Evolutionary conservation across 2,888 invertebrate genomes (phyloP).

Genomic region (Oscheius onirici): DNA sequence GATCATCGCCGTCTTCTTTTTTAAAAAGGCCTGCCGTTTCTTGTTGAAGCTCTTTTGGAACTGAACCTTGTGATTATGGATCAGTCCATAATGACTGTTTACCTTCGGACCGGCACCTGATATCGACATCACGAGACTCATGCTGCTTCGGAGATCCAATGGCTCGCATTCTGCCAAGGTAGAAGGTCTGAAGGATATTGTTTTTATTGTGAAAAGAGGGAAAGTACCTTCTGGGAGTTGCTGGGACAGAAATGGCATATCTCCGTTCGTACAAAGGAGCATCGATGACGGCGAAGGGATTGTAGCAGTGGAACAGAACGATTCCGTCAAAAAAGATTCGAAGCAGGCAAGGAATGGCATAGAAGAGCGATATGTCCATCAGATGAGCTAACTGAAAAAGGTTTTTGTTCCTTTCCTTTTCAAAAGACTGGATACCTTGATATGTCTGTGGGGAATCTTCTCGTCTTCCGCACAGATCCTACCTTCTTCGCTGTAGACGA

Average conservation of each 20-base stretch:
- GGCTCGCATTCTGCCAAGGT: constrained; percentile 29
- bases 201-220: not conserved
- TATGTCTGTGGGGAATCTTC: constrained; percentile 23
- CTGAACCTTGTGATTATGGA: not conserved
- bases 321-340: constrained; percentile 63
- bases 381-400: constrained; percentile 60
- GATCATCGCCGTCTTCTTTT: constrained; percentile 55
- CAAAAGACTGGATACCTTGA: constrained; percentile 31
- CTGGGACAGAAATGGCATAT: constrained; percentile 49
- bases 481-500: constrained; percentile 56
- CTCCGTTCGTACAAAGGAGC: constrained; percentile 44
- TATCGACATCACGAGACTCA: constrained; percentile 49
- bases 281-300: constrained; percentile 49
- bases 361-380: constrained; percentile 62
- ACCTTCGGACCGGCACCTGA: constrained; percentile 37
- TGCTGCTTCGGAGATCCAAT: constrained; percentile 33
- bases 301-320: constrained; percentile 64
- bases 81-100: too few relatives aligned
- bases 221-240: constrained; percentile 32
- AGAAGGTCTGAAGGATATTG: constrained; percentile 15
- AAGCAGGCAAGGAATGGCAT: constrained; percentile 63
- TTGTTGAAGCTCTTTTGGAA: constrained; percentile 27
- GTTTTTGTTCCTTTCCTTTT: too few relatives aligned
- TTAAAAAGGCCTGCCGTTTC: constrained; percentile 38
- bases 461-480: constrained; percentile 40